Percentiles rank a stretch among this genome's conserved stretches.
Conservation (phyloP, 2,888 invertebrate species). For the Amblyjoppa fuscipennis region DNA sequence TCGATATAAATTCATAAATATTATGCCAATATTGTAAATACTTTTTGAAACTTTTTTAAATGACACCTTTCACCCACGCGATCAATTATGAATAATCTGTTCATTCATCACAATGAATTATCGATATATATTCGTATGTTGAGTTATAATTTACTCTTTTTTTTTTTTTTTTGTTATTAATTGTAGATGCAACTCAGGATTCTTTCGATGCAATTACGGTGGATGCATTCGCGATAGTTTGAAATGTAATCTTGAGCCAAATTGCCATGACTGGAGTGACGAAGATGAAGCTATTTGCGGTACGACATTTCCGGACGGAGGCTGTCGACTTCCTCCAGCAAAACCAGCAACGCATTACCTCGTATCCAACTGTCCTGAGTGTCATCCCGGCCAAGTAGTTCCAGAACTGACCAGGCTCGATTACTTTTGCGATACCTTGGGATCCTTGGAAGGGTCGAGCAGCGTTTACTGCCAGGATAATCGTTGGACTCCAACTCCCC, state of each 20-base stretch:
- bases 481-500: constrained; percentile 74
- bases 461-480: constrained; percentile 73
- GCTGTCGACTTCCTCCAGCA: constrained; percentile 75
- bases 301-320: constrained; percentile 71
- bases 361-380: constrained; percentile 71
- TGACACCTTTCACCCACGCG: background rate
- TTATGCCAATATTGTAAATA: background rate
- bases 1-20: background rate
- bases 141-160: background rate
- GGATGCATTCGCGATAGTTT: constrained; percentile 73
- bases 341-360: constrained; percentile 73
- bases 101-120: background rate
- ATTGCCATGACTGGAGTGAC: constrained; percentile 80
- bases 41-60: background rate
- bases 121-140: background rate
- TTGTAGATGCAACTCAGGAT: constrained; percentile 73
- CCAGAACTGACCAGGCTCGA: constrained; percentile 76
- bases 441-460: constrained; percentile 73
- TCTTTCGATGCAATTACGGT: constrained; percentile 76
- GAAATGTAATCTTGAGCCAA: constrained; percentile 73
- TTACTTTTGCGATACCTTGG: constrained; percentile 70
- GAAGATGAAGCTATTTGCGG: constrained; percentile 75
- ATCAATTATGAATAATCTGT: background rate
- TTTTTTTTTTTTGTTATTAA: background rate
- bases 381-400: constrained; percentile 76